Percentiles rank a stretch among this genome's conserved stretches.
phyloP scores from a whole-genome alignment of 2,888 invertebrate genomes.

The Cosmopolites sordidus region DNA sequence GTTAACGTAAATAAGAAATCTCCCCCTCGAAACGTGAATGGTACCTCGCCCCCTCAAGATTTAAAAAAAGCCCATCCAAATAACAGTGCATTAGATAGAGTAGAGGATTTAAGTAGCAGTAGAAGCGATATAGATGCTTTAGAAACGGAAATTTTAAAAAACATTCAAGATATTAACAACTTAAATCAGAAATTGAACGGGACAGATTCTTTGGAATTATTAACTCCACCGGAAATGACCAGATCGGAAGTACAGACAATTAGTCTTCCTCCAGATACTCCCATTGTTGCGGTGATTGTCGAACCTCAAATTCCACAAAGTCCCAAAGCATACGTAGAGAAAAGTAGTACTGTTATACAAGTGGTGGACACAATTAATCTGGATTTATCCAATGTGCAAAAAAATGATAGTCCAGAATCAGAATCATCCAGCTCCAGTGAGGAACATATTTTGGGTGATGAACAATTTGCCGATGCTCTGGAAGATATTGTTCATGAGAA shows the following conservation, averaged over 20 bases:
- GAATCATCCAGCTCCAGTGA: slow-evolving; percentile 19
- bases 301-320: slow-evolving; percentile 17
- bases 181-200: slow-evolving; percentile 30
- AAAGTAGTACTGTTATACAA: slow-evolving; percentile 47
- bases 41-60: slow-evolving; percentile 19
- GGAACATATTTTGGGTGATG: slow-evolving; percentile 12
- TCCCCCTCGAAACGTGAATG: slow-evolving; percentile 32
- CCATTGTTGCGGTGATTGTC: slow-evolving; percentile 7
- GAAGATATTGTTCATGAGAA: slow-evolving; percentile 23
- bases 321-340: slow-evolving; percentile 43
- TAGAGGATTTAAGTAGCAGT: slow-evolving; percentile 18
- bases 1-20: slow-evolving; percentile 20
- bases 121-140: slow-evolving; percentile 30
- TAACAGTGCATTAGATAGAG: slow-evolving; percentile 5
- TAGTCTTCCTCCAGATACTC: not conserved
- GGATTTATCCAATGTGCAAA: slow-evolving; percentile 8
- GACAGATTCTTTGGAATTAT: not conserved
- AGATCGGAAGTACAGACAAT: slow-evolving; percentile 1
- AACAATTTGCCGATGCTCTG: slow-evolving; percentile 36
- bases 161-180: slow-evolving; percentile 36
- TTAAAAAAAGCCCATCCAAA: slow-evolving; percentile 27
- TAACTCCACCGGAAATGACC: not conserved
- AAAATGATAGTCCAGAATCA: slow-evolving; percentile 11
- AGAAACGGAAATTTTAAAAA: slow-evolving; percentile 37
- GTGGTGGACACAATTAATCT: slow-evolving; percentile 37